Base-by-base conservation (phyloP, 53 echinoderm and acorn worm species). In the Glandiceps talaboti region DNA sequence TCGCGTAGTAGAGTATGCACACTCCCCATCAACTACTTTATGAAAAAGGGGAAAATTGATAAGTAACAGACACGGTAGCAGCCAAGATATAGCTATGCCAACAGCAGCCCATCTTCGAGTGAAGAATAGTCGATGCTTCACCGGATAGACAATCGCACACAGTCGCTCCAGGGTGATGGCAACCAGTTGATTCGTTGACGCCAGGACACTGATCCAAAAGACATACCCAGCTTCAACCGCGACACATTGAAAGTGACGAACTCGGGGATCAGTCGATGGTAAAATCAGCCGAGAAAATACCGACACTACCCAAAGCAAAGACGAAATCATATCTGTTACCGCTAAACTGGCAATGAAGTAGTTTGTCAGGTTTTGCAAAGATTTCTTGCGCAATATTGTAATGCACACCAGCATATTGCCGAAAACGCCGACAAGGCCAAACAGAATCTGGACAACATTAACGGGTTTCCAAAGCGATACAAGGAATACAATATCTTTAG, bases 291-390 rank as follows among this genome's bases (percentile, higher is more conserved):
- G 6, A 6, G 64, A 45, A n/a, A 86, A 81, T n/a, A 83, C 86
- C 30, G 80, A 73, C 29, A 88, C 88, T 1, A 91, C 79, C 25
- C 89, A 88, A 28, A 91, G 74, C 28, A 83, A 29, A 0, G 86
- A 88, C 73, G 86, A 86, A 32, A 91, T 33, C 75, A 91, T 31
- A 33, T 91, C 91, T 12, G 91, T 84, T 1, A 89, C 80, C 14
- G 89, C 84, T 31, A 91, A 77, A 74, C 91, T 91, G 28, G 82
- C 84, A 31, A 91, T 82, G 81, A 91, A 83, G 73, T 74, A 73
- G 75, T 91, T 85, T 14, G 86, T 77, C 76, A 76, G 74, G 14
- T 79, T 83, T 14, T 81, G 84, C 14, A 90, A 82, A 27, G 31
- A 76, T 30, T 78, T 86, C 33, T 90, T 86, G 29, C 81, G 74